Conservation (phyloP, 2,113 vertebrate species). For the Percopsis transmontana region DNA sequence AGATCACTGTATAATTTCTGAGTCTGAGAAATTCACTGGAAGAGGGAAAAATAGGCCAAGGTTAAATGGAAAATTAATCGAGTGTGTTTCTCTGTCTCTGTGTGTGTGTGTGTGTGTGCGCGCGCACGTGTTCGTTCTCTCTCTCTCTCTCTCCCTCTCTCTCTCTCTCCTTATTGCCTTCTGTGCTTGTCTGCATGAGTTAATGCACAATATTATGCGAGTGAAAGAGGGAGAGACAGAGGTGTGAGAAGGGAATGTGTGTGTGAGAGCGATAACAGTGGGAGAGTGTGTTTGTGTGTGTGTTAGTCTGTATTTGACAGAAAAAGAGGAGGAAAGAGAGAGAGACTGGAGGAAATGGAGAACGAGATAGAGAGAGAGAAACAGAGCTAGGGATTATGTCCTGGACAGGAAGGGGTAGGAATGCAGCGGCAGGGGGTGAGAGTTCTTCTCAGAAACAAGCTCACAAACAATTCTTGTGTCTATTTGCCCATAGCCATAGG, state of each 20-base stretch:
- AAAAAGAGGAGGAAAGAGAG: slow-evolving; percentile 7
- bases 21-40: neutral
- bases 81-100: slow-evolving; percentile 9
- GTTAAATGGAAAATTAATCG: slow-evolving; percentile 45
- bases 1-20: neutral
- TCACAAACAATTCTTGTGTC: neutral
- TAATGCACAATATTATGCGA: neutral
- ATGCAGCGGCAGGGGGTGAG: slow-evolving; percentile 40
- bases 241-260: slow-evolving; percentile 35
- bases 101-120: neutral
- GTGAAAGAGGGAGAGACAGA: neutral
- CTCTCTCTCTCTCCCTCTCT: neutral
- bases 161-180: neutral
- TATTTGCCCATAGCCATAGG: slow-evolving; percentile 26
- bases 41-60: slow-evolving; percentile 32
- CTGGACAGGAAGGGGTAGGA: slow-evolving; percentile 39
- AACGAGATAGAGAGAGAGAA: neutral
- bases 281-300: neutral
- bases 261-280: slow-evolving; percentile 46
- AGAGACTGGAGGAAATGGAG: neutral
- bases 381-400: neutral
- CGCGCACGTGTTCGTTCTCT: neutral
- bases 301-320: slow-evolving; percentile 11
- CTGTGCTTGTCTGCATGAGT: slow-evolving; percentile 5
- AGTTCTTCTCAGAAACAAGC: slow-evolving; percentile 37